A percentile compares a stretch with the other conserved stretches of the same genome.
phyloP scores from a whole-genome alignment of 2,888 invertebrate genomes.

The Orgyia antiqua region DNA sequence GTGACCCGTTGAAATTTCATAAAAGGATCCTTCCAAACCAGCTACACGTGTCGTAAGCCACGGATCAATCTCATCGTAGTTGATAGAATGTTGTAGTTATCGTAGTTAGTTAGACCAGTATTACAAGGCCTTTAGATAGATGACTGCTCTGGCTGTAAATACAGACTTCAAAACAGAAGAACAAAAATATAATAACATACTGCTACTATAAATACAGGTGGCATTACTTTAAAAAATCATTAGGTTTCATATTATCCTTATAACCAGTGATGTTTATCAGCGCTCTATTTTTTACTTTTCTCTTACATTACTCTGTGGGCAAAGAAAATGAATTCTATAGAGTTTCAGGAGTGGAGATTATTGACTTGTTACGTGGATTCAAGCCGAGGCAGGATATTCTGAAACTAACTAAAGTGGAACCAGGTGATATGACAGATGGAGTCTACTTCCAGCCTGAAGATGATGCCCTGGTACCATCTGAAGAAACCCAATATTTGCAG shows the following conservation, averaged over 20 bases:
- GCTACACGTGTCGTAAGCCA: no score
- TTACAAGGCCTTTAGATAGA: no score
- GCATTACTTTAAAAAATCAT: slow-evolving; percentile 25
- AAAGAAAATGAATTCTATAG: slow-evolving; percentile 35
- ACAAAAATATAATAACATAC: slow-evolving; percentile 2
- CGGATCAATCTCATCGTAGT: no score
- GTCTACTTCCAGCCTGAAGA: slow-evolving; percentile 43
- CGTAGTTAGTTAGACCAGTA: no score
- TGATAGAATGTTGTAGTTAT: no score
- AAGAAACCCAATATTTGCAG: slow-evolving; percentile 16
- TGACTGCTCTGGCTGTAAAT: no score
- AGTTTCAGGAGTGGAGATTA: slow-evolving; percentile 27
- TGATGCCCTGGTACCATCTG: slow-evolving; percentile 17
- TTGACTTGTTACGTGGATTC: slow-evolving; percentile 33
- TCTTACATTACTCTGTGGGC: slow-evolving; percentile 15
- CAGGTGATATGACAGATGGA: slow-evolving; percentile 35
- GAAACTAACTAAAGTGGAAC: slow-evolving; percentile 27
- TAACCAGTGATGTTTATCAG: slow-evolving; percentile 21
- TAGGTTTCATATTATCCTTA: slow-evolving; percentile 23
- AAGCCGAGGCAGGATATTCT: slow-evolving; percentile 23
- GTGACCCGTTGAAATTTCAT: no score
- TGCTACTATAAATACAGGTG: slow-evolving; percentile 33
- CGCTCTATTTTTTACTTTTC: slow-evolving; percentile 13
- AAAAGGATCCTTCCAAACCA: no score
- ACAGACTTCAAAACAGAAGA: no score